phyloP scores from a whole-genome alignment of 2,888 invertebrate species.

The Rapana venosa region DNA sequence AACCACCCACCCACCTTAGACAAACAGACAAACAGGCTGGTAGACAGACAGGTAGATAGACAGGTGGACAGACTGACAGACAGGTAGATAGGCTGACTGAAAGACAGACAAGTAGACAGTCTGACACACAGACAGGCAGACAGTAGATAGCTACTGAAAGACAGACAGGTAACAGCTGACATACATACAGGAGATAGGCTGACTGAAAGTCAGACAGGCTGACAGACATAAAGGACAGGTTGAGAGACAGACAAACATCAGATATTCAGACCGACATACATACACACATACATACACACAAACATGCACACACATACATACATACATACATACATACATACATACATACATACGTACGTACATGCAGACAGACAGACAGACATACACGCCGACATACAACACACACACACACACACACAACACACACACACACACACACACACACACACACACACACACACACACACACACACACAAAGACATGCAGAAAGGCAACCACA shows the following conservation, averaged over 20 bases:
- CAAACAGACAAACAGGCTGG: too few species aligned
- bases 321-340: neutral
- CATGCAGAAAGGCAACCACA: neutral
- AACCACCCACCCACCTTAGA: too few species aligned
- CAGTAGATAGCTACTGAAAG: too few species aligned
- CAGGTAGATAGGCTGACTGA: too few species aligned
- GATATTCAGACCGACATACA: too few species aligned
- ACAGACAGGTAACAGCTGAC: neutral
- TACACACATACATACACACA: neutral
- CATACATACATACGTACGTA: neutral
- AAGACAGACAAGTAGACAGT: neutral
- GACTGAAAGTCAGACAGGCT: neutral
- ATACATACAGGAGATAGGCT: neutral
- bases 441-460: neutral
- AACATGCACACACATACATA: too few species aligned
- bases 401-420: conserved; percentile 7
- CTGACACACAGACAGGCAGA: neutral
- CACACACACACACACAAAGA: neutral
- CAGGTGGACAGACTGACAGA: too few species aligned
- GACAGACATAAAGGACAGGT: neutral
- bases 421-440: conserved; percentile 5
- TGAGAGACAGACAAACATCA: too few species aligned
- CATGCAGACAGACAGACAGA: neutral
- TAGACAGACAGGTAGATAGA: too few species aligned
- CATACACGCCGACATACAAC: neutral